Base-by-base conservation (phyloP, 2,888 invertebrate species). In the Prostheceraeus crozeri region DNA sequence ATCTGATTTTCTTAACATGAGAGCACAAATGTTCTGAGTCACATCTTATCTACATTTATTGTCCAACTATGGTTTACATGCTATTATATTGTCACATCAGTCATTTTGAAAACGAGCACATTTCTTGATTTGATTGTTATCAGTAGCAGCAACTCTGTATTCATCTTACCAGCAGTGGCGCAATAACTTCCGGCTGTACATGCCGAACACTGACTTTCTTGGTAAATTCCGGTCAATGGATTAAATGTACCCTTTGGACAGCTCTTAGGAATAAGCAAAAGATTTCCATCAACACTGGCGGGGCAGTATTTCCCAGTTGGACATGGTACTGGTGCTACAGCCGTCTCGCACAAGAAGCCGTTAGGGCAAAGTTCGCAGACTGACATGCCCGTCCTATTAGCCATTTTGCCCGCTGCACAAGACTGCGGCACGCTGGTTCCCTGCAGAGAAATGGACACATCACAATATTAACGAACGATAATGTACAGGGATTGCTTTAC, bases 231-330 rank as follows among this genome's bases (percentile, higher is more conserved):
- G 4, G 54, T 58, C 46, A 67, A 61, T 1, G 68, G 65, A 54
- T 73, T 72, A 35, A 68, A 72, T 0, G 69, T 70, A 4, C 72
- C 72, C 1, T 65, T 65, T 1, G 72, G 72, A 61, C 73, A 74
- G 0, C 69, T 67, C 4, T 61, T 67, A 0, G 68, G 67, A 16
- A 58, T 57, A 1, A 64, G 66, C 10, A 67, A 55, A 1, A 67
- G 70, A 23, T 67, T 65, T 1, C 53, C 46, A 0, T 10, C 54
- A 8, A 68, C 69, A 62, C 70, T 71, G 3, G 69, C 71, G 3
- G 62, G 62, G 59, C 71, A 71, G 61, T 69, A 71, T 33, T 62
- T 63, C 27, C 71, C 71, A 70, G 62, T 16, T 3, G 70, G 71
- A 65, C 73, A 74, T 3, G 69, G 57, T 8, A 55, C 52, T 1